Base-by-base conservation (phyloP, 2,888 invertebrate genomes). In the Drosophila testacea region DNA sequence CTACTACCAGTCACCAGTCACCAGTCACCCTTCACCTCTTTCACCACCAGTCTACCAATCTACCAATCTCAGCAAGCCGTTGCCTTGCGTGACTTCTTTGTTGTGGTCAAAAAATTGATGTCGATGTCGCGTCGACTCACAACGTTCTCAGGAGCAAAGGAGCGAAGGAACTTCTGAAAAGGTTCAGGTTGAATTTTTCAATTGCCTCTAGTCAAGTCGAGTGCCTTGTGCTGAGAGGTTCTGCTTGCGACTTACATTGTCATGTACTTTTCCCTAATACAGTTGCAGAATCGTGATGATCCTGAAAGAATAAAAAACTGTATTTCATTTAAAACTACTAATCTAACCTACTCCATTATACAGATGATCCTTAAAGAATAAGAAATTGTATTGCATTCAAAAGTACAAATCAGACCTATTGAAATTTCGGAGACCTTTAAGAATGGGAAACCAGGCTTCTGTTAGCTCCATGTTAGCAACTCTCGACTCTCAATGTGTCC, bases 21-120 rank as follows among this genome's bases (percentile, higher is more conserved):
- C n/a, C 10, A 4, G 11, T 22, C 2, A 22, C 22, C 6, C 30
- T 47, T 34, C 55, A 22, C 54, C 11, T 11, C 38, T 10, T 54
- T 22, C 47, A 59, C 39, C 50, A 9, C 41, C 55, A 44, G 16
- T 46, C 65, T 63, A 42, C 34, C 63, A 51, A 16, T 22, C 32
- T 44, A n/a, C 34, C 50, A 66, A 56, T 71, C 65, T 69, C 70
- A 50, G 74, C 64, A 41, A 75, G 64, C 34, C 57, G 67, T 68
- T 57, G 56, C 72, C 73, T 87, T 80, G 85, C 83, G 89, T 87
- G 88, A 66, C 81, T 57, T 57, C 57, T 77, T 78, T 83, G 83
- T 83, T 83, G 84, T 83, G 83, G 83, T 83, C 83, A 83, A 72
- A 70, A 70, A 68, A 67, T 86, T 9, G 32, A 30, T 78, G 44